Evolutionary conservation across 2,113 vertebrate species (phyloP), one percentile per base, ranked within the genome.

Genomic region (Syngnathus typhle): DNA sequence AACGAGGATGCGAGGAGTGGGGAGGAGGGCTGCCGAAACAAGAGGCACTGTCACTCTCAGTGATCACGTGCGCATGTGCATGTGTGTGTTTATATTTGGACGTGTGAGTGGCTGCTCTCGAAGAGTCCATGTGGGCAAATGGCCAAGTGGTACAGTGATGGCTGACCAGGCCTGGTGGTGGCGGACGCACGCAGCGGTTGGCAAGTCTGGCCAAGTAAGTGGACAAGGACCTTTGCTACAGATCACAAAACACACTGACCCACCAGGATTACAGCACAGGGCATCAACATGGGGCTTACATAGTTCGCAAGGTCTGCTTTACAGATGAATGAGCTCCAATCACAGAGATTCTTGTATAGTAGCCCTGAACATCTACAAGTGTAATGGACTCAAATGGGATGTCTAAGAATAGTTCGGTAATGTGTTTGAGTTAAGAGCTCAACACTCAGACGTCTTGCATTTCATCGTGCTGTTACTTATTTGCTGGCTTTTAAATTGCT

Each of bases 201-300:
- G 84, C 84, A 86, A 87, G 74, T 71, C 71, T 18, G 80, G 89
- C 86, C 87, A 87, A 88, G 88, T 78, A 75, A 88, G 81, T 73
- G 85, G 74, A 83, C 88, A 80, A 32, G 76, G 89, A 88, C 90
- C 84, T 85, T 80, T 64, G 86, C 85, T 83, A 88, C 83, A 87
- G 87, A 88, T 90, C 88, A 87, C 82, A 81, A 84, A 84, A 76
- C 82, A 79, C 79, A 82, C 85, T 80, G 83, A 90, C 89, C 83
- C 87, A 70, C 80, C 84, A 84, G 77, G 75, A 87, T 87, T 83
- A 73, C 86, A 83, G 84, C 86, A 85, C 78, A 85, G 87, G 81
- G 84, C 79, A 76, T 68, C 86, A 71, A 75, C 78, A 78, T 68
- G 65, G 77, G 82, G 79, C 71, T 67, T 38, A n/a, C 79, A 77